Percentiles rank a stretch among this genome's conserved stretches.
Evolutionary conservation across 2,113 vertebrate species (phyloP).

Genomic region (Apodemus sylvaticus): DNA sequence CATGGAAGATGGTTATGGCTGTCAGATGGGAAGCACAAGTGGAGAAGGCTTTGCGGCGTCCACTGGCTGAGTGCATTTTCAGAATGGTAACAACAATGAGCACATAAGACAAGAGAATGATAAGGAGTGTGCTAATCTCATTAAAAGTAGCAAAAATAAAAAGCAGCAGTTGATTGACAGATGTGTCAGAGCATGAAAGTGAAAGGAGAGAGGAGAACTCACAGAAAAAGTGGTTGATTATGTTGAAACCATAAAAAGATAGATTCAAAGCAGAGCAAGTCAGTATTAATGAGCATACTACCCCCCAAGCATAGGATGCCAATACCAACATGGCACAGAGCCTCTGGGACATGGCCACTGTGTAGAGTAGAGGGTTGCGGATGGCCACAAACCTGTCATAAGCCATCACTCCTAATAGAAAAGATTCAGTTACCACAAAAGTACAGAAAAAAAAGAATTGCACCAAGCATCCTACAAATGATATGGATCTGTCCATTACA

Average conservation of each 20-base stretch:
- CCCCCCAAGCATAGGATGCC: background rate
- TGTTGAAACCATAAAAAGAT: conserved; percentile 56
- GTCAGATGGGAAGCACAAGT: conserved; percentile 74
- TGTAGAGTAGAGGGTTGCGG: conserved; percentile 56
- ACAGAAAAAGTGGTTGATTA: conserved; percentile 75
- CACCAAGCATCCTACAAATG: conserved; percentile 54
- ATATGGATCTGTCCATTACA: conserved; percentile 53
- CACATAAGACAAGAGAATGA: conserved; percentile 61
- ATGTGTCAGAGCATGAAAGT: conserved; percentile 70
- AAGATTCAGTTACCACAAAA: conserved; percentile 45
- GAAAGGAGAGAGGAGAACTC: conserved; percentile 71
- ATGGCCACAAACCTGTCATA: conserved; percentile 53
- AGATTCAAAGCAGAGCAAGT: conserved; percentile 38
- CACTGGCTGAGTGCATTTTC: conserved; percentile 47
- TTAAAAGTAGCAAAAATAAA: conserved; percentile 68
- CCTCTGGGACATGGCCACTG: conserved; percentile 29
- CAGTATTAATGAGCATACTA: conserved; percentile 25
- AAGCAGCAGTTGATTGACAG: conserved; percentile 54
- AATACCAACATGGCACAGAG: conserved; percentile 22
- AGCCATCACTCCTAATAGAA: conserved; percentile 32
- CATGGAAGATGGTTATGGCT: conserved; percentile 60
- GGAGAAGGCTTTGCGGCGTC: conserved; percentile 59
- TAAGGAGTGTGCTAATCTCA: conserved; percentile 51
- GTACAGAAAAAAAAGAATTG: conserved; percentile 59
- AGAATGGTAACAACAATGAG: conserved; percentile 64